Evolutionary conservation across 2,888 invertebrate species (phyloP).

Genomic region (Heterodera filipjevi): DNA sequence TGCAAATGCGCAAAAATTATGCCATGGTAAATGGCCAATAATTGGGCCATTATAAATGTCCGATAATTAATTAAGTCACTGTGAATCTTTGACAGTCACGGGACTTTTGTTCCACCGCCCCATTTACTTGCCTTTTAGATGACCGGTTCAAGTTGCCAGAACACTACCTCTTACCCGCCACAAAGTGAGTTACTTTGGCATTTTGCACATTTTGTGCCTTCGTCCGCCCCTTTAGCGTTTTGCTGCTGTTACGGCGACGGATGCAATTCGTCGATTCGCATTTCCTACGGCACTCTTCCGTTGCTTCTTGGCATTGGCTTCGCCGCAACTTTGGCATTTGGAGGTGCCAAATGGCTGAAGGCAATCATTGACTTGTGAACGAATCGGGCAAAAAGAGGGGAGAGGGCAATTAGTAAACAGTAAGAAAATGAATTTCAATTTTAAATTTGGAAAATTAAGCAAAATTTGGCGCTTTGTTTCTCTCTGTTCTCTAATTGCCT

Average conservation of each 20-base stretch:
- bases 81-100: too few relatives aligned
- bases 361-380: not conserved
- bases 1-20: not conserved
- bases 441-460: not conserved
- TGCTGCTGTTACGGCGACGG: conserved; percentile 31
- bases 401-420: not conserved
- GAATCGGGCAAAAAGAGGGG: not conserved
- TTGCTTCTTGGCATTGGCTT: not conserved
- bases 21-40: not conserved
- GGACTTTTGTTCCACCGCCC: too few relatives aligned
- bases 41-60: too few relatives aligned
- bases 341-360: conserved; percentile 6
- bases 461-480: not conserved
- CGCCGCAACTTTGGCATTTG: not conserved
- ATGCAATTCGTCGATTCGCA: conserved; percentile 22
- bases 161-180: conserved; percentile 1
- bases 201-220: too few relatives aligned
- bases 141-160: not conserved
- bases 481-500: not conserved
- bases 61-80: too few relatives aligned
- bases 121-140: not conserved
- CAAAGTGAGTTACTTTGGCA: not conserved
- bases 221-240: not conserved
- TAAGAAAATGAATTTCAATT: not conserved
- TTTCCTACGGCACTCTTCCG: not conserved